Percentiles rank a stretch among this genome's conserved stretches.
Conservation (phyloP, 1,140 invertebrate genomes). For the Metopolophium dirhodum region DNA sequence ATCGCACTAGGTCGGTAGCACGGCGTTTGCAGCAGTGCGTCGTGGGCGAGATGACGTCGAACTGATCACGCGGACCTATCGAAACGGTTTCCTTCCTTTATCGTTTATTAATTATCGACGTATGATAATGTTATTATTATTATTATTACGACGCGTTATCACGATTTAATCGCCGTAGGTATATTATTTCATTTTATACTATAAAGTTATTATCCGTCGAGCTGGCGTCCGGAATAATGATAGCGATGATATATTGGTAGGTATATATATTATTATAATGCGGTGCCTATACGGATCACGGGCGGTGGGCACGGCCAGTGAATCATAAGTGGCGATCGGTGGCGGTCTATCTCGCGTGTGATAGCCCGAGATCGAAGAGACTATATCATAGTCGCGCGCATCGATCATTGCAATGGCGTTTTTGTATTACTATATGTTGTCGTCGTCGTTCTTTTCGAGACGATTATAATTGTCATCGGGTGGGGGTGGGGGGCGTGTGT, state of each 20-base stretch:
- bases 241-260: neutral
- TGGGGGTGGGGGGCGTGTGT: neutral
- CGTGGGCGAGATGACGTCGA: neutral
- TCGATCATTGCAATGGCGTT: constrained; percentile 2
- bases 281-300: neutral
- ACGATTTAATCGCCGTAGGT: neutral
- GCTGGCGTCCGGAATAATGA: neutral
- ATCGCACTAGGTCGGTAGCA: neutral
- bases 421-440: neutral
- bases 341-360: neutral
- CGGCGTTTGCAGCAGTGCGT: neutral
- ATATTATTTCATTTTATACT: neutral
- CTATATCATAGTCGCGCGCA: neutral
- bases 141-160: neutral
- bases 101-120: neutral
- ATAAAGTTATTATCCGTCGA: neutral
- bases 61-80: neutral
- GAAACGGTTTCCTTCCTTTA: neutral
- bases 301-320: neutral
- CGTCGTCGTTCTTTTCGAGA: neutral
- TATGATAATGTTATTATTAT: neutral
- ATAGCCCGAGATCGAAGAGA: neutral
- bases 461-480: neutral
- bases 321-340: constrained; percentile 4
- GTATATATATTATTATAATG: neutral